Evolutionary conservation across 1,140 invertebrate genomes (phyloP).

Genomic region (Centruroides sculpturatus): DNA sequence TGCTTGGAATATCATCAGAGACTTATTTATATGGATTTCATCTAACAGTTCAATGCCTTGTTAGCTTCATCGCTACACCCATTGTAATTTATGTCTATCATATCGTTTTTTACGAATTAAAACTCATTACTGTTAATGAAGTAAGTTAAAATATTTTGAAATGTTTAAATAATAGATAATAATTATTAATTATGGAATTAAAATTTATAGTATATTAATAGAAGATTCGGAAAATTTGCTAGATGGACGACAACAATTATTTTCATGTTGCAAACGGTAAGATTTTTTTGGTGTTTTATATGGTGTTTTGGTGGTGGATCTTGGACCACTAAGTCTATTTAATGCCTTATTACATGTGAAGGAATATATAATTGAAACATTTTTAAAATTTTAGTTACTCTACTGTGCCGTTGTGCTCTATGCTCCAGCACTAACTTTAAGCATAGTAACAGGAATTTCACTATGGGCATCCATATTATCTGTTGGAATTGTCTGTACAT

Average conservation of each 20-base stretch:
- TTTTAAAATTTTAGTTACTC: slow-evolving; percentile 34
- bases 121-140: slow-evolving; percentile 74
- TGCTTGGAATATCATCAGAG: slow-evolving; percentile 29
- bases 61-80: slow-evolving; percentile 1
- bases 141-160: slow-evolving; percentile 1
- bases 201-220: slow-evolving; percentile 53
- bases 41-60: slow-evolving; percentile 18
- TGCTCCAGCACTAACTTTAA: slow-evolving; percentile 74
- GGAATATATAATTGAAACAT: no score
- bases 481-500: slow-evolving; percentile 64
- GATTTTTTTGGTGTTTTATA: no score
- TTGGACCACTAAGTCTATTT: no score
- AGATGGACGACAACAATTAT: slow-evolving; percentile 53
- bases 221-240: slow-evolving; percentile 52
- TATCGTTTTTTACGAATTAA: slow-evolving; percentile 62
- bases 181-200: neutral
- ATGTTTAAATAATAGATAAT: neutral
- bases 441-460: slow-evolving; percentile 64
- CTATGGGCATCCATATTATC: slow-evolving; percentile 56
- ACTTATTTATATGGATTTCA: slow-evolving; percentile 23
- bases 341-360: no score
- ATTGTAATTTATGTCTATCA: slow-evolving; percentile 6
- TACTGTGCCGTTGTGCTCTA: slow-evolving; percentile 88
- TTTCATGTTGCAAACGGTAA: slow-evolving; percentile 57
- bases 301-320: no score